phyloP scores from a whole-genome alignment of 2,888 invertebrate species.

The Trachelus troglodyta region DNA sequence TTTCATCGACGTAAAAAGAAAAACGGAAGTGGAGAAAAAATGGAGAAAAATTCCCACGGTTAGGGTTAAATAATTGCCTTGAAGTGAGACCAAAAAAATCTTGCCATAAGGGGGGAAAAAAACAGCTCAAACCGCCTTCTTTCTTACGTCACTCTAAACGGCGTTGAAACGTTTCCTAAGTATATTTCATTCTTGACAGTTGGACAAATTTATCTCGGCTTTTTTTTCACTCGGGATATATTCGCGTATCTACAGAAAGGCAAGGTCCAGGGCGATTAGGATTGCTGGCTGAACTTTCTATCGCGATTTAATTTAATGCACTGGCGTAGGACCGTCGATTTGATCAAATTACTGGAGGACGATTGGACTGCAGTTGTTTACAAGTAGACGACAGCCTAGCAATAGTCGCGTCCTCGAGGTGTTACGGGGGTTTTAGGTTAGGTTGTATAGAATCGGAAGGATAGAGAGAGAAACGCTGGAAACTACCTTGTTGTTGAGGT shows the following conservation, averaged over 20 bases:
- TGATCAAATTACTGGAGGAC: constrained; percentile 14
- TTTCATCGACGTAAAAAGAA: background rate
- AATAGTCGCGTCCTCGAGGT: constrained; percentile 18
- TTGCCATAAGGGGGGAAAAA: background rate
- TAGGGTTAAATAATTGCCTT: background rate
- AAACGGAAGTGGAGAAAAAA: background rate
- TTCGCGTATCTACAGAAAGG: background rate
- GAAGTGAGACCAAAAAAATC: background rate
- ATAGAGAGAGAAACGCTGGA: background rate
- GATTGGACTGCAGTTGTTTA: constrained; percentile 18
- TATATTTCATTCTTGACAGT: background rate
- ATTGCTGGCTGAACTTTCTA: background rate
- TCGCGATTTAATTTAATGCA: background rate
- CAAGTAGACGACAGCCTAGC: constrained; percentile 15
- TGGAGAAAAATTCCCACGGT: background rate
- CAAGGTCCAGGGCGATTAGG: background rate
- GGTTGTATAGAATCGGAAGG: background rate
- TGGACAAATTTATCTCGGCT: background rate
- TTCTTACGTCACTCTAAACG: background rate
- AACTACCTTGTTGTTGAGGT: background rate
- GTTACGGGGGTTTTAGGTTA: background rate
- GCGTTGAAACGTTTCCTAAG: background rate
- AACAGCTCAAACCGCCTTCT: background rate
- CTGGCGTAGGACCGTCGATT: constrained; percentile 12
- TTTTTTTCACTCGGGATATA: background rate